These are phyloP conservation scores for Trichacis sp. DNA, from an alignment of 2,888 invertebrate genomes.

Conservation along the genomic window DNA sequence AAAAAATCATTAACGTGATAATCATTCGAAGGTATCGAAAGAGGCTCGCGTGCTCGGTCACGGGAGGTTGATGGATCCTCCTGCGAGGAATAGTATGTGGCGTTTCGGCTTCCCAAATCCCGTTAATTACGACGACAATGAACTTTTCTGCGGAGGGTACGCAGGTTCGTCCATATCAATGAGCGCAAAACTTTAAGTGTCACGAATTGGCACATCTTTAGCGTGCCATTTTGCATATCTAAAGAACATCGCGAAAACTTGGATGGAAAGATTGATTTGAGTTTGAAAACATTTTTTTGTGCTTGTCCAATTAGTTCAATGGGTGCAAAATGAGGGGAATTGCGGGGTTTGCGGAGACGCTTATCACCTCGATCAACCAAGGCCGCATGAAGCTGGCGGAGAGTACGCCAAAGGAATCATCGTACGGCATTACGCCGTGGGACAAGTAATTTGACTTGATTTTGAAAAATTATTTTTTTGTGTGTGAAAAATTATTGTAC, in stretches of 20 bases:
- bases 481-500: too few relatives aligned
- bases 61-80: slow-evolving; percentile 92
- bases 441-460: slow-evolving; percentile 75
- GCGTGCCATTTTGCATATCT: too few relatives aligned
- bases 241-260: too few relatives aligned
- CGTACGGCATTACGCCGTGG: slow-evolving; percentile 83
- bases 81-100: slow-evolving; percentile 95
- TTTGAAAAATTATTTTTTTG: neutral
- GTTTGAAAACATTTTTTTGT: too few relatives aligned
- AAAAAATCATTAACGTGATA: neutral
- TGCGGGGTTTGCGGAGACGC: slow-evolving; percentile 94
- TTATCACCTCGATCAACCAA: slow-evolving; percentile 77
- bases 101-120: slow-evolving; percentile 94
- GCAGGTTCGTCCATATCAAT: too few relatives aligned
- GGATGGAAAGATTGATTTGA: too few relatives aligned
- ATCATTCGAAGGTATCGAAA: slow-evolving; percentile 29
- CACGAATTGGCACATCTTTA: too few relatives aligned
- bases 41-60: slow-evolving; percentile 74
- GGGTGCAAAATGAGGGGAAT: slow-evolving; percentile 86
- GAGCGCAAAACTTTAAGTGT: too few relatives aligned
- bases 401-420: slow-evolving; percentile 88
- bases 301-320: slow-evolving; percentile 83
- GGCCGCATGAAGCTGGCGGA: slow-evolving; percentile 92
- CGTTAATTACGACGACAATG: slow-evolving; percentile 94
- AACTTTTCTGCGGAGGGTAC: slow-evolving; percentile 92